These are phyloP conservation scores for Liposcelis brunnea DNA, from an alignment of 2,888 invertebrate species.

Conservation along the genomic window DNA sequence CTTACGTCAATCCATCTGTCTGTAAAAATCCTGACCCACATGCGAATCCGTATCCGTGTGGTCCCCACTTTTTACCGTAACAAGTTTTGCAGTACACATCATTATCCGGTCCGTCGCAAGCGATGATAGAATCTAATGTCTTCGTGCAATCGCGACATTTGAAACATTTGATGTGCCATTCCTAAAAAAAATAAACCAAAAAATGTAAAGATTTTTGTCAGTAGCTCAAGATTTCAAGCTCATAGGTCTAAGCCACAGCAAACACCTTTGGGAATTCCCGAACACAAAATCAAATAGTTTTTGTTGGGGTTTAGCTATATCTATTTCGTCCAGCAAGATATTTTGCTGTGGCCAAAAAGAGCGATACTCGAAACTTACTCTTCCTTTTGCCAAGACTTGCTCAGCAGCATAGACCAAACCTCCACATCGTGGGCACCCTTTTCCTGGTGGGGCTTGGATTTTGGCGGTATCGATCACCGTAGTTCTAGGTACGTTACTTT, in stretches of 20 bases:
- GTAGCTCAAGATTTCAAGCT: no score
- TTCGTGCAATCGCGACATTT: constrained; percentile 86
- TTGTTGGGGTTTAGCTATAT: no score
- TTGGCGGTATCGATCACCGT: constrained; percentile 61
- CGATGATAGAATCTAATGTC: constrained; percentile 87
- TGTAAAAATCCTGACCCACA: constrained; percentile 88
- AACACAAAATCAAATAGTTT: no score
- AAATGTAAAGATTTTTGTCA: not conserved
- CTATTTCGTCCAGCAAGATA: no score
- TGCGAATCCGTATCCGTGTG: constrained; percentile 90
- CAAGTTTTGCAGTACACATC: constrained; percentile 94
- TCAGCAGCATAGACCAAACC: constrained; percentile 89
- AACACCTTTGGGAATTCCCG: no score
- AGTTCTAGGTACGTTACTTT: constrained; percentile 52
- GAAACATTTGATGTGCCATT: constrained; percentile 88
- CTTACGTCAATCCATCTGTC: constrained; percentile 77
- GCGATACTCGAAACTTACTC: constrained; percentile 24
- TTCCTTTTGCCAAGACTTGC: constrained; percentile 77
- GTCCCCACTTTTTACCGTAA: constrained; percentile 95
- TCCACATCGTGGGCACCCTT: constrained; percentile 79
- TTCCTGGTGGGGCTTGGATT: constrained; percentile 66
- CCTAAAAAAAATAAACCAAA: constrained; percentile 25
- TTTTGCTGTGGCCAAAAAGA: no score
- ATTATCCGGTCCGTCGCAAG: constrained; percentile 83
- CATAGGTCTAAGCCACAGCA: no score